Evolutionary conservation across 2,113 vertebrate genomes (phyloP).

Genomic region (Laticauda colubrina): DNA sequence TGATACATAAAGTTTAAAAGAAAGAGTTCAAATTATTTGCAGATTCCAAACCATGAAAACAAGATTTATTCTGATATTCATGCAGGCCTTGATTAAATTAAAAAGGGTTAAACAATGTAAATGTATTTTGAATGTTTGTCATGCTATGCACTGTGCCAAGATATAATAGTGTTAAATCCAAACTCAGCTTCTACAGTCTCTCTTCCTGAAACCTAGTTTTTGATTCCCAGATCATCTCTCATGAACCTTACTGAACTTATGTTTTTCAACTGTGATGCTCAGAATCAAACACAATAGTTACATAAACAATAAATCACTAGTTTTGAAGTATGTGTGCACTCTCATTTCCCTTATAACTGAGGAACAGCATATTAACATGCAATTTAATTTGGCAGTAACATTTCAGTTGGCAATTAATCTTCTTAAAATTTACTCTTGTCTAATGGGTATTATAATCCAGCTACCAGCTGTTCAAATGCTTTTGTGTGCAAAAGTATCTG

Average conservation of each 20-base stretch:
- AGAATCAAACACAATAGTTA: neutral
- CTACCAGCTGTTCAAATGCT: conserved; percentile 18
- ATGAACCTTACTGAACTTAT: neutral
- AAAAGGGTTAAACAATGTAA: neutral
- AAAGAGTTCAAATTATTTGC: neutral
- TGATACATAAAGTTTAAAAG: neutral
- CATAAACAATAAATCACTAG: neutral
- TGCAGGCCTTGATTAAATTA: neutral
- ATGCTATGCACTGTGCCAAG: neutral
- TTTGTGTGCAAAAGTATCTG: neutral
- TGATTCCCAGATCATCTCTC: neutral
- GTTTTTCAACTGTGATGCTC: neutral
- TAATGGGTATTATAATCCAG: neutral
- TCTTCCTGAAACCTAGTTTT: neutral
- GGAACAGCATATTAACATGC: neutral
- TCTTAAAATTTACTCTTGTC: neutral
- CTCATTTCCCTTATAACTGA: neutral
- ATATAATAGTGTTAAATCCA: neutral
- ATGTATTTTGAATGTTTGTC: neutral
- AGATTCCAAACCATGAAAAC: neutral
- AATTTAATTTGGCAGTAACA: neutral
- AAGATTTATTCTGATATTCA: neutral
- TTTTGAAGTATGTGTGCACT: neutral
- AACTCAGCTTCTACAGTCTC: neutral
- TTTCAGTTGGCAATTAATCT: neutral